Evolutionary conservation across 2,797 vertebrate genomes (phyloP), one percentile per base, ranked within the genome.

Genomic region (Gephyroberyx darwinii): DNA sequence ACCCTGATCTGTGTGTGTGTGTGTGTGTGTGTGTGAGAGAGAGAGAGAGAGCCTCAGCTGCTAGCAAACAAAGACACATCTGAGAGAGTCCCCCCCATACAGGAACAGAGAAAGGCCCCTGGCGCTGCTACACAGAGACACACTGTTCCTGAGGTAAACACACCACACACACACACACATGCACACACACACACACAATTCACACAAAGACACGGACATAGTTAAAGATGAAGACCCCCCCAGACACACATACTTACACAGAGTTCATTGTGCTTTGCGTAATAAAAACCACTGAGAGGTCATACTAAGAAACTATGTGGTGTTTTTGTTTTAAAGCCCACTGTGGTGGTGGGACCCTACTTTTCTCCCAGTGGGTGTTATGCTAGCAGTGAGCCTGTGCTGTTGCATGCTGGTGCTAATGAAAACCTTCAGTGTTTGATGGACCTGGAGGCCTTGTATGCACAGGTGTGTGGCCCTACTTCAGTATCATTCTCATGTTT

Each of bases 11-110:
- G 30, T 53, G 47, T 52, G 48, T 22, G 20, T 45, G 55, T 33
- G 20, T 31, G 48, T 47, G 54, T 52, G 59, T 20, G n/a, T 57
- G 53, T 13, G 37, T 52, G 58, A 10, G 65, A 0, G 37, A 6
- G 31, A 65, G 54, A 14, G 41, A 20, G 43, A 6, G 31, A 65
- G 66, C n/a, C 22, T 78, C 80, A 80, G 82, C 74, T 82, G 79
- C 71, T 71, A 56, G 55, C 69, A 31, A 74, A 85, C 65, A 81
- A 75, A 77, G 72, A 66, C 51, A 56, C 65, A 75, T 83, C 76
- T 78, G 52, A 80, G 71, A n/a, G 2, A 33, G 26, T 1, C 16
- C 45, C 39, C 48, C 26, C 10, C 48, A 39, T 41, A 58, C 69
- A 37, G 39, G 45, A 33, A 33, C 45, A 43, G 33, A 45, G 5